phyloP scores from a whole-genome alignment of 2,888 invertebrate genomes.

The Rhodophaea formosa region DNA sequence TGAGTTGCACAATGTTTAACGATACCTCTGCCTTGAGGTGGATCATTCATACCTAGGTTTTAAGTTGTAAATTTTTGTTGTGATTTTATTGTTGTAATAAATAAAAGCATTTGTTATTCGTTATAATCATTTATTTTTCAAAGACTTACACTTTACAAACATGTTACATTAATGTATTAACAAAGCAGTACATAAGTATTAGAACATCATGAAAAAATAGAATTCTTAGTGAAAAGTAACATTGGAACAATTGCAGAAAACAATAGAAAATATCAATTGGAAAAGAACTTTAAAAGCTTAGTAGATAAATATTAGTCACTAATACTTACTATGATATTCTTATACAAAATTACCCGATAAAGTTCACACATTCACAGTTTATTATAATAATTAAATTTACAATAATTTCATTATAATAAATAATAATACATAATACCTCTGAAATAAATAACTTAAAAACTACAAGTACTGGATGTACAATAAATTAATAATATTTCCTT shows the following conservation, averaged over 20 bases:
- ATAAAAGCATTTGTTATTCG: not conserved
- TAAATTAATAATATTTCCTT: slow-evolving; percentile 22
- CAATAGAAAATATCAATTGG: not conserved
- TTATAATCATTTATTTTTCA: not conserved
- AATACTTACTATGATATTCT: not conserved
- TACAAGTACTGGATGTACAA: slow-evolving; percentile 18
- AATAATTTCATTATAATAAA: slow-evolving; percentile 11
- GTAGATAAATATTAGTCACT: not conserved
- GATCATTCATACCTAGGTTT: not conserved
- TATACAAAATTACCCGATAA: not conserved
- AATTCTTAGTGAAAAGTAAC: not conserved
- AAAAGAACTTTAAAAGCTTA: not conserved
- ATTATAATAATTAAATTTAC: not conserved
- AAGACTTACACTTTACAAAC: not conserved
- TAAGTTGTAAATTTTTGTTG: not conserved
- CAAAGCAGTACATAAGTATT: not conserved
- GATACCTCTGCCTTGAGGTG: too few relatives aligned
- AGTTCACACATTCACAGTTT: not conserved
- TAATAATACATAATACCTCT: slow-evolving; percentile 7
- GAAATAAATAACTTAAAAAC: slow-evolving; percentile 9
- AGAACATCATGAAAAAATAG: not conserved
- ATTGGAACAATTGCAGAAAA: not conserved
- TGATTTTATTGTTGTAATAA: not conserved
- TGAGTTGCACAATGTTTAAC: too few relatives aligned
- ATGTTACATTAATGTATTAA: not conserved